A percentile compares a stretch with the other conserved stretches of the same genome.
phyloP scores from a whole-genome alignment of 2,113 vertebrate species.

The Elaphurus davidianus region DNA sequence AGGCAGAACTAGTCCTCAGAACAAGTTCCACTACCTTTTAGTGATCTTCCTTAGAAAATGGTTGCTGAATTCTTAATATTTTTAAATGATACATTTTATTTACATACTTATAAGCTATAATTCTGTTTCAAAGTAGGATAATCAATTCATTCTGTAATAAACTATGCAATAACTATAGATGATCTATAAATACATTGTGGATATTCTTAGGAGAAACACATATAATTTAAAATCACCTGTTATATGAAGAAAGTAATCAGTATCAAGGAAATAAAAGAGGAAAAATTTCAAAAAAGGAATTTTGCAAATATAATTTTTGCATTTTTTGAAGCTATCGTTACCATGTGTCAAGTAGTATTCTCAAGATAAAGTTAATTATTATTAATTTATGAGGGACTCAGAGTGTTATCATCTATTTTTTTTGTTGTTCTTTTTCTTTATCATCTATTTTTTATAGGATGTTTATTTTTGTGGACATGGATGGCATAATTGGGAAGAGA shows the following conservation, averaged over 20 bases:
- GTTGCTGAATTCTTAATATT: not conserved
- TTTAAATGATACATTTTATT: not conserved
- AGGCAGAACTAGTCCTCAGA: not conserved
- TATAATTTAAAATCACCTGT: not conserved
- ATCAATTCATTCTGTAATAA: not conserved
- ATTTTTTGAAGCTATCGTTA: not conserved
- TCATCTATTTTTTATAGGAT: not conserved
- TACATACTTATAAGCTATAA: not conserved
- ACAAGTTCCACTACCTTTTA: not conserved
- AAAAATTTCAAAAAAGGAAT: not conserved
- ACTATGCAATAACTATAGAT: not conserved
- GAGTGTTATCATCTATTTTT: not conserved
- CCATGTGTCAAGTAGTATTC: not conserved
- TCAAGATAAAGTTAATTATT: not conserved
- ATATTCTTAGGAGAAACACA: not conserved
- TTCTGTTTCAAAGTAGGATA: slow-evolving; percentile 10
- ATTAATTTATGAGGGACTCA: not conserved
- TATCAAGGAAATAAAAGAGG: not conserved
- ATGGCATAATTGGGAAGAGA: not conserved
- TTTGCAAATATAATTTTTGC: not conserved
- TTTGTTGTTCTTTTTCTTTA: not conserved
- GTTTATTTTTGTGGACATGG: not conserved
- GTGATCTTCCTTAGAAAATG: not conserved
- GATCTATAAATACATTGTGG: not conserved
- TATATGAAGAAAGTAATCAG: not conserved